phyloP scores from a whole-genome alignment of 1,140 invertebrate species.

The Drosophila pallidifrons region DNA sequence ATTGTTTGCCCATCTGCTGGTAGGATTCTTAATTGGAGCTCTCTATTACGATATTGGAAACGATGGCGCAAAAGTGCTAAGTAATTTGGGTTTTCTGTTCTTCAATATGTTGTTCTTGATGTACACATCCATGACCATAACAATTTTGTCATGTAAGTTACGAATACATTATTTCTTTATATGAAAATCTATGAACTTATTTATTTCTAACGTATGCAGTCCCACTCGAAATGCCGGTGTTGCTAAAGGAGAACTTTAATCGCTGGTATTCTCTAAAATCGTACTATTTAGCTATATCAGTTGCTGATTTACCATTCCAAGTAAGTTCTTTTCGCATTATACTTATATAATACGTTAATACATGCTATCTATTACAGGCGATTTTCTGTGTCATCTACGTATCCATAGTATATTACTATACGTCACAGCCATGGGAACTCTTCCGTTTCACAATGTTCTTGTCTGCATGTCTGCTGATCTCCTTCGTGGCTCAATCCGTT shows the following conservation, averaged over 20 bases:
- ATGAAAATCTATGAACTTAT: not conserved
- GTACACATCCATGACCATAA: slow-evolving; percentile 99
- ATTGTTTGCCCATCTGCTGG: slow-evolving; percentile 95
- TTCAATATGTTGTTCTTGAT: slow-evolving; percentile 99
- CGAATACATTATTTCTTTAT: slow-evolving; percentile 45
- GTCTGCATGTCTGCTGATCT: slow-evolving; percentile 94
- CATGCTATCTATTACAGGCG: slow-evolving; percentile 86
- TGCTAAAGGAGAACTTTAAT: slow-evolving; percentile 98
- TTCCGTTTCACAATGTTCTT: slow-evolving; percentile 96
- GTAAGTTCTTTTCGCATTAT: slow-evolving; percentile 85
- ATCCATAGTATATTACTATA: slow-evolving; percentile 97
- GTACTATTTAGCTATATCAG: slow-evolving; percentile 97
- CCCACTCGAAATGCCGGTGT: slow-evolving; percentile 97
- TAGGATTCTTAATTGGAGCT: slow-evolving; percentile 96
- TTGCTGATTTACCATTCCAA: slow-evolving; percentile 98
- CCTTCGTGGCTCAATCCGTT: slow-evolving; percentile 97
- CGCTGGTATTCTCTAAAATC: slow-evolving; percentile 98
- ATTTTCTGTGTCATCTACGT: slow-evolving; percentile 96
- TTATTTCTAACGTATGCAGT: slow-evolving; percentile 87
- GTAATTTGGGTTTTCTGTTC: slow-evolving; percentile 98
- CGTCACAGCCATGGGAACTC: slow-evolving; percentile 94
- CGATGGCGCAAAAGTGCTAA: slow-evolving; percentile 96
- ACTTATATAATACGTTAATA: not conserved
- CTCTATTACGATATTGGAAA: slow-evolving; percentile 97
- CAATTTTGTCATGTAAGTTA: slow-evolving; percentile 96